Evolutionary conservation across 2,888 invertebrate species (phyloP).

Genomic region (Rotaria sp.): DNA sequence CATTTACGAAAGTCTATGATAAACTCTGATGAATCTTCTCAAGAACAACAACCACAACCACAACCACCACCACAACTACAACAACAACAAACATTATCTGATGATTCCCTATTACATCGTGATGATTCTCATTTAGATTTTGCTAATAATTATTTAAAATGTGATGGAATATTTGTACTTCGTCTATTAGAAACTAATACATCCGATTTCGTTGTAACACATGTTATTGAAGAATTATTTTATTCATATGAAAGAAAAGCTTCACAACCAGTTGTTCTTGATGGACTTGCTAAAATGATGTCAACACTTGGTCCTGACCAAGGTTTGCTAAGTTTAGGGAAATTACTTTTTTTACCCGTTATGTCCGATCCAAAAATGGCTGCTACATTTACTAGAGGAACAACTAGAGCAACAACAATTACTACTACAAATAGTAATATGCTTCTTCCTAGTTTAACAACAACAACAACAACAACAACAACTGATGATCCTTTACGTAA

Average conservation of each 20-base stretch:
- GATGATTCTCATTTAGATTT: constrained; percentile 29
- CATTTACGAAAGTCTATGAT: neutral
- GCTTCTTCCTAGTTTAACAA: neutral
- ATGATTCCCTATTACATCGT: constrained; percentile 5
- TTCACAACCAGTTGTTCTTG: neutral
- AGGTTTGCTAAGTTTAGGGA: constrained; percentile 18
- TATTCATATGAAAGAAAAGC: constrained; percentile 19
- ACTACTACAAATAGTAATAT: neutral
- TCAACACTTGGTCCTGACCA: constrained; percentile 24
- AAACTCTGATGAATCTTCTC: neutral
- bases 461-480: neutral
- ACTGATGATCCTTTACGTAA: neutral
- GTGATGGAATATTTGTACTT: constrained; percentile 25
- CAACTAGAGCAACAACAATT: neutral
- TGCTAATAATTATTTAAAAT: constrained; percentile 25
- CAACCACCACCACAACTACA: neutral
- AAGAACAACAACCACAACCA: neutral
- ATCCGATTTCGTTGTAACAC: constrained; percentile 21
- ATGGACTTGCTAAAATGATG: constrained; percentile 25
- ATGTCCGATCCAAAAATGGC: constrained; percentile 9
- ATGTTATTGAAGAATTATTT: constrained; percentile 18
- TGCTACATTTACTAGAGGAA: neutral
- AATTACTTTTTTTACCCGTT: constrained; percentile 29
- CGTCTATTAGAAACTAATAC: constrained; percentile 23
- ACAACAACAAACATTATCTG: neutral